Percentiles rank a stretch among this genome's conserved stretches.
phyloP scores from a whole-genome alignment of 2,113 vertebrate genomes.

The Camarhynchus parvulus region DNA sequence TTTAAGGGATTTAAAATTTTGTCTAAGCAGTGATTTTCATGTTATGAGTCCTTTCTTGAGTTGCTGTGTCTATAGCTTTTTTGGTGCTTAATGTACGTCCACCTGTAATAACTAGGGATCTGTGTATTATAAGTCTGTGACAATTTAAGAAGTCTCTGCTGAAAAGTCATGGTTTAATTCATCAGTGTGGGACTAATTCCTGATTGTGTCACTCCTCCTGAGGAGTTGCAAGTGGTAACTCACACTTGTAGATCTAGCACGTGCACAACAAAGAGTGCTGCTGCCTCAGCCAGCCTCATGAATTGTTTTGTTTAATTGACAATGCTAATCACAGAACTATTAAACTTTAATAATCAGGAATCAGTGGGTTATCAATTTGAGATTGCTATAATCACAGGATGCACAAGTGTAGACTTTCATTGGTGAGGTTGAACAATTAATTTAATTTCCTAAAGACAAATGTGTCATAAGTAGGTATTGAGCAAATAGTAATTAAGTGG shows the following conservation, averaged over 20 bases:
- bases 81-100: background rate
- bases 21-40: background rate
- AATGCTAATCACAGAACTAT: slow-evolving; percentile 56
- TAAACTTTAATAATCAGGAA: slow-evolving; percentile 67
- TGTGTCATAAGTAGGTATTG: slow-evolving; percentile 7
- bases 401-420: slow-evolving; percentile 40
- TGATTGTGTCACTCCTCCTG: background rate
- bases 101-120: background rate
- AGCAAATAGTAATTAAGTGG: slow-evolving; percentile 47
- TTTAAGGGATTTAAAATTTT: slow-evolving; percentile 27
- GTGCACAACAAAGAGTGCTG: background rate
- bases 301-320: slow-evolving; percentile 32
- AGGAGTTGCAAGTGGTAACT: background rate
- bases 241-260: background rate
- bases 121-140: background rate
- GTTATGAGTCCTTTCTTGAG: background rate
- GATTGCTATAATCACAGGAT: slow-evolving; percentile 53
- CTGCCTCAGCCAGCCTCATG: slow-evolving; percentile 7
- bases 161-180: background rate
- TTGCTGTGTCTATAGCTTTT: background rate
- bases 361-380: slow-evolving; percentile 60
- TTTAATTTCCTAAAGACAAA: slow-evolving; percentile 61
- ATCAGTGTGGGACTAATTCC: background rate
- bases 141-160: background rate
- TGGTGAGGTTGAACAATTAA: slow-evolving; percentile 45